These are phyloP conservation scores for Ptyas mucosa DNA, from an alignment of 2,113 vertebrate species.

Conservation along the genomic window DNA sequence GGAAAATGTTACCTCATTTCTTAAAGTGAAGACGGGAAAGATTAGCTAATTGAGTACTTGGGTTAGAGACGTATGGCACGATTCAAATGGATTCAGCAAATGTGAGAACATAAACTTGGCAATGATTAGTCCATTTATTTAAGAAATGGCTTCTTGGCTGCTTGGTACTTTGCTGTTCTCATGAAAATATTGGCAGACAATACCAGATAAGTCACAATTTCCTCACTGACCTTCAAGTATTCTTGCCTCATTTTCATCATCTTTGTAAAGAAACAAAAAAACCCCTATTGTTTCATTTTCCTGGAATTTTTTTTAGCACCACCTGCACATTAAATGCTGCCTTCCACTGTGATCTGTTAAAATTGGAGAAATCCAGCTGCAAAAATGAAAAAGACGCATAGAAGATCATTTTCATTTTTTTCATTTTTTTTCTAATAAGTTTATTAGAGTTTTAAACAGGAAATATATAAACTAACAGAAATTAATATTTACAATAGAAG, in stretches of 20 bases:
- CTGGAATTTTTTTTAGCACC: not conserved
- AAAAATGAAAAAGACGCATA: too few relatives aligned
- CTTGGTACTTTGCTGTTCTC: not conserved
- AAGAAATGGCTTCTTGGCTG: not conserved
- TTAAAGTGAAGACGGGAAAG: not conserved
- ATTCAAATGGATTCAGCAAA: not conserved
- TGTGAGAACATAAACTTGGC: not conserved
- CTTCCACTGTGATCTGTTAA: not conserved
- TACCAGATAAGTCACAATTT: not conserved
- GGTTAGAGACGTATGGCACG: not conserved
- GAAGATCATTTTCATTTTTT: too few relatives aligned
- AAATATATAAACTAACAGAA: not conserved
- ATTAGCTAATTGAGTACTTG: not conserved
- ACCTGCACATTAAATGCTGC: not conserved
- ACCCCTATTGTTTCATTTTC: not conserved
- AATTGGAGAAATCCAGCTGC: not conserved
- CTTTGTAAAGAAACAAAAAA: not conserved
- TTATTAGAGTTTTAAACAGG: not conserved
- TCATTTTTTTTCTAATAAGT: not conserved
- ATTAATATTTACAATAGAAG: not conserved
- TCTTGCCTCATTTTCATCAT: not conserved
- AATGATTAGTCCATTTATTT: not conserved
- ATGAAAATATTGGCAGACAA: not conserved
- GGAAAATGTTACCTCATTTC: not conserved
- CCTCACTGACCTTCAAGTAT: not conserved